Evolutionary conservation across 2,888 invertebrate genomes (phyloP).

Genomic region (Tetranychus piercei): DNA sequence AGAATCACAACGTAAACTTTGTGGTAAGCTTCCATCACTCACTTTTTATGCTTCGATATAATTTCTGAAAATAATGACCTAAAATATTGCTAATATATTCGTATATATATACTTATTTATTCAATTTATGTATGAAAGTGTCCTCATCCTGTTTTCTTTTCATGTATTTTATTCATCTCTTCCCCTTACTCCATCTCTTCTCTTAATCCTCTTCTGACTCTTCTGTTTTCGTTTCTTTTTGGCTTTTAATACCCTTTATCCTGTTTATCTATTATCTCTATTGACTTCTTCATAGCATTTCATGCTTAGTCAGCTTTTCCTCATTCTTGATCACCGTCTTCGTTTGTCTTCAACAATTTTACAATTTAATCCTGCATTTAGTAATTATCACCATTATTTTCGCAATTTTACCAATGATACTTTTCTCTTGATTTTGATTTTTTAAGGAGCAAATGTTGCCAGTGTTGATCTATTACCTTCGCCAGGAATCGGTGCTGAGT

Average conservation of each 20-base stretch:
- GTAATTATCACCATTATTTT: background rate
- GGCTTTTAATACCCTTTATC: background rate
- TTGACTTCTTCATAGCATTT: background rate
- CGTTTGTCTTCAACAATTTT: background rate
- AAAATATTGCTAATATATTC: background rate
- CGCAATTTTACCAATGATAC: background rate
- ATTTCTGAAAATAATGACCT: background rate
- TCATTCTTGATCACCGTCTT: background rate
- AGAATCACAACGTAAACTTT: slow-evolving; percentile 61
- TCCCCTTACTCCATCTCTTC: background rate
- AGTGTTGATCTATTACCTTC: slow-evolving; percentile 70
- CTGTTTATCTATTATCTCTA: background rate
- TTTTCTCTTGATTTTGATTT: background rate
- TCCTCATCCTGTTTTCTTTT: background rate
- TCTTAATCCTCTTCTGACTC: background rate
- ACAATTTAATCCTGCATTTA: no score
- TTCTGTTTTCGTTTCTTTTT: background rate
- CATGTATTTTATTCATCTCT: background rate
- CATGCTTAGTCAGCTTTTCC: background rate
- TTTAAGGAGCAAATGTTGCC: slow-evolving; percentile 50
- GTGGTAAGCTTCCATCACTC: slow-evolving; percentile 39
- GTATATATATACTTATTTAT: background rate
- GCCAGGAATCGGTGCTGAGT: slow-evolving; percentile 52
- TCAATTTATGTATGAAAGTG: background rate
- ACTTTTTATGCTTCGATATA: background rate